phyloP scores from a whole-genome alignment of 2,113 vertebrate genomes.

The Gadus chalcogrammus region DNA sequence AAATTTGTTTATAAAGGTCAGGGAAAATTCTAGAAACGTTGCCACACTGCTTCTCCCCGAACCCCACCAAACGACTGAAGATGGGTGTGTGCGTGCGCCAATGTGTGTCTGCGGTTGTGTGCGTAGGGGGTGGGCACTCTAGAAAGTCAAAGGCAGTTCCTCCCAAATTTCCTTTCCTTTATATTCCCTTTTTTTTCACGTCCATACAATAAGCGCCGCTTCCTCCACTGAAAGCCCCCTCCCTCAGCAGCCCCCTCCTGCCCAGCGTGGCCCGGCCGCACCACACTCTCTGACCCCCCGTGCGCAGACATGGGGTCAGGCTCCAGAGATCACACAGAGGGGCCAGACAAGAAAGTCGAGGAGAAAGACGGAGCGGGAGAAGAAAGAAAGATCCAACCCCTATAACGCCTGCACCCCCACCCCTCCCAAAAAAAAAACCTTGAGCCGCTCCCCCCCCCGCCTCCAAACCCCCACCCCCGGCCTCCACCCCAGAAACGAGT shows the following conservation, averaged over 20 bases:
- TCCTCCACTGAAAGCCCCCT: too few relatives aligned
- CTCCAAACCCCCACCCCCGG: constrained; percentile 54
- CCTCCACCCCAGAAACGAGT: constrained; percentile 61
- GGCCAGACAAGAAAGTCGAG: too few relatives aligned
- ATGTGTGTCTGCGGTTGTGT: not conserved
- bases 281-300: constrained; percentile 64
- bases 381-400: not conserved
- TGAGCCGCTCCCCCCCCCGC: constrained; percentile 39
- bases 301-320: constrained; percentile 74
- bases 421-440: constrained; percentile 54
- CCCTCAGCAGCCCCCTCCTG: constrained; percentile 34
- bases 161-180: constrained; percentile 50
- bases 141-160: constrained; percentile 39
- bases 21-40: too few relatives aligned
- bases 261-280: constrained; percentile 33
- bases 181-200: constrained; percentile 30
- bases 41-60: too few relatives aligned
- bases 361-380: constrained; percentile 9
- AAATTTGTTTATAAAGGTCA: too few relatives aligned
- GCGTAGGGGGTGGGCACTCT: not conserved
- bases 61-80: too few relatives aligned
- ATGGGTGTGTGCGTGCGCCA: too few relatives aligned
- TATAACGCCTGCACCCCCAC: not conserved
- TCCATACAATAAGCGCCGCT: constrained; percentile 13
- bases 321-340: constrained; percentile 77